These are phyloP conservation scores for Nasonovia ribisnigri DNA, from an alignment of 2,888 invertebrate species.

Conservation along the genomic window DNA sequence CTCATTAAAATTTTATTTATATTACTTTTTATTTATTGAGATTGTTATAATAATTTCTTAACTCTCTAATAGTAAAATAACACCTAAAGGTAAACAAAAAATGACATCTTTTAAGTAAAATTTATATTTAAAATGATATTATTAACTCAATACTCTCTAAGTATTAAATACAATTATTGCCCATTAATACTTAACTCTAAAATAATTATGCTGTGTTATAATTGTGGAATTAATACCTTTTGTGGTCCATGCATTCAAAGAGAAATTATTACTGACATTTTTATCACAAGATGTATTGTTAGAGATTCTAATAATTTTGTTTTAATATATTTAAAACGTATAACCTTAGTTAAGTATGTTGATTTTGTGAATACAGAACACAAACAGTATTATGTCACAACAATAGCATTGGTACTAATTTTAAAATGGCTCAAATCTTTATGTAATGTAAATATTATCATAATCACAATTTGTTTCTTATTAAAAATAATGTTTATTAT, in stretches of 20 bases:
- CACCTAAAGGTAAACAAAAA: background rate
- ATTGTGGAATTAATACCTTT: background rate
- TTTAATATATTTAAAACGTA: background rate
- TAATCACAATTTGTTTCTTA: background rate
- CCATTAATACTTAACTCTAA: background rate
- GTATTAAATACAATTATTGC: background rate
- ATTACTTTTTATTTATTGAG: background rate
- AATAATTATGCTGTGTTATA: background rate
- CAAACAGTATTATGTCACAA: background rate
- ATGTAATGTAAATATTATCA: constrained; percentile 36
- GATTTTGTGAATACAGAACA: constrained; percentile 9
- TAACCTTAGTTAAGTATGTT: background rate
- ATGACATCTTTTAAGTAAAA: background rate
- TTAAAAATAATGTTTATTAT: background rate
- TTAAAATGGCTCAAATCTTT: constrained; percentile 29
- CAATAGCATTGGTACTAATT: constrained; percentile 36
- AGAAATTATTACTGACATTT: constrained; percentile 15
- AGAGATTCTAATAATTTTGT: background rate
- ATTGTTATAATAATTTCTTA: constrained; percentile 26
- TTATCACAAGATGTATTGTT: background rate
- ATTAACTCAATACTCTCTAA: background rate
- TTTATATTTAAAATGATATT: background rate
- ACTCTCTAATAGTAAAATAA: background rate
- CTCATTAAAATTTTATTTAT: background rate
- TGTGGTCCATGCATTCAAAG: background rate